Base-by-base conservation (phyloP, 2,888 invertebrate species). In the Napeogenes inachia region DNA sequence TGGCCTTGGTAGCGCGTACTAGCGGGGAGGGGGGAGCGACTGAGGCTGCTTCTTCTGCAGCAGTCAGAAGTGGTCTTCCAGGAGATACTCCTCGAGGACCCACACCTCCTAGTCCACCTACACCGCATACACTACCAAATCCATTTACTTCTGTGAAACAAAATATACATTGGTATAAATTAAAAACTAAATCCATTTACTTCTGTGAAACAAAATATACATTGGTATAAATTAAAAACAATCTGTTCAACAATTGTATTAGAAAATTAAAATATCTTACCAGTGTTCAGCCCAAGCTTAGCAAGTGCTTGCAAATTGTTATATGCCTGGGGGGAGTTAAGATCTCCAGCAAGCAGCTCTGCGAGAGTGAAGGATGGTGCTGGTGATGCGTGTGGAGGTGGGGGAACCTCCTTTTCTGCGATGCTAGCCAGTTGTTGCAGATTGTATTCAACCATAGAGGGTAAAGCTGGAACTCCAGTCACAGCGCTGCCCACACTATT, bases 281-380 rank as follows among this genome's bases (percentile, higher is more conserved):
- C 94, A 75, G 93, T 92, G 74, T 92, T 93, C 58, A 94, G 84
- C 76, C 97, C 97, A 62, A 97, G 92, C 84, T 97, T 97, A 64
- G 97, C 97, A 64, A 98, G 92, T 38, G 96, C 97, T 79, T 97
- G 96, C 70, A 98, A 91, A 87, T 97, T 98, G 84, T 96, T 96
- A 73, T 96, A 94, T 12, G 97, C 96, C 74, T 95, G 94, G 72
- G 94, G 93, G 0, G 93, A 92, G 72, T 91, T 93, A 4, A 93
- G 82, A 75, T 94, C 94, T 21, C 95, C 95, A 64, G 94, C 93
- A 62, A 96, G 92, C 62, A 96, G 88, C 80, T 97, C 96, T 6
- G 95, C 94, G 69, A 96, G 85, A 62, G 94, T 95, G 72, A 96
- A 95, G 70, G 93, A 92, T 66, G 94, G 93, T 83, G 93, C 81